Evolutionary conservation across 53 echinoderm and acorn worm species (phyloP).

Genomic region (Patiria pectinifera): DNA sequence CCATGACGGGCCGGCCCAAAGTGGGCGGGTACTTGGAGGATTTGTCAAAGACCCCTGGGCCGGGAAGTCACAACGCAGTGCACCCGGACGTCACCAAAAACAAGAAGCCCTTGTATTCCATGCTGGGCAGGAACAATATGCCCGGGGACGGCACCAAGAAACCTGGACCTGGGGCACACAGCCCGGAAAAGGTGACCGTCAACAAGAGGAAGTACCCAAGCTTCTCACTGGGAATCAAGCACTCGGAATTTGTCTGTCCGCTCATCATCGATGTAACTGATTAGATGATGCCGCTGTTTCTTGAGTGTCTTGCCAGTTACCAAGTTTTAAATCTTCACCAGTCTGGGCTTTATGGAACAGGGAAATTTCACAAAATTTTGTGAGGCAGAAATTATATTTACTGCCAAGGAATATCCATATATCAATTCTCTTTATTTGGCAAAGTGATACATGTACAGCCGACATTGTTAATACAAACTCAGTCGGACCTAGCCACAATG

Average conservation of each 20-base stretch:
- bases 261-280: slow-evolving; percentile 93
- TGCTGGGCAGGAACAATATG: slow-evolving; percentile 87
- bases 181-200: slow-evolving; percentile 89
- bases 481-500: no score
- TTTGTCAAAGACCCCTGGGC: slow-evolving; percentile 95
- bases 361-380: neutral
- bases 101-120: slow-evolving; percentile 94
- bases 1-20: slow-evolving; percentile 88
- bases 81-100: slow-evolving; percentile 77
- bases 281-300: slow-evolving; percentile 23
- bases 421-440: neutral
- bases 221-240: slow-evolving; percentile 89
- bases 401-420: neutral
- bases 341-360: neutral
- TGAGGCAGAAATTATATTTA: neutral
- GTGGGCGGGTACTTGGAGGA: slow-evolving; percentile 95
- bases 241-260: slow-evolving; percentile 96
- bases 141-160: slow-evolving; percentile 83
- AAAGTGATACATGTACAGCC: no score
- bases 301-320: slow-evolving; percentile 15
- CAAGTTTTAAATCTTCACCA: neutral
- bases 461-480: no score
- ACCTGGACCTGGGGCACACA: slow-evolving; percentile 95
- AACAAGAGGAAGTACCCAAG: slow-evolving; percentile 88
- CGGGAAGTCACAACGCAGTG: slow-evolving; percentile 87